Evolutionary conservation across 2,888 invertebrate genomes (phyloP).

Genomic region (Meganola albula): DNA sequence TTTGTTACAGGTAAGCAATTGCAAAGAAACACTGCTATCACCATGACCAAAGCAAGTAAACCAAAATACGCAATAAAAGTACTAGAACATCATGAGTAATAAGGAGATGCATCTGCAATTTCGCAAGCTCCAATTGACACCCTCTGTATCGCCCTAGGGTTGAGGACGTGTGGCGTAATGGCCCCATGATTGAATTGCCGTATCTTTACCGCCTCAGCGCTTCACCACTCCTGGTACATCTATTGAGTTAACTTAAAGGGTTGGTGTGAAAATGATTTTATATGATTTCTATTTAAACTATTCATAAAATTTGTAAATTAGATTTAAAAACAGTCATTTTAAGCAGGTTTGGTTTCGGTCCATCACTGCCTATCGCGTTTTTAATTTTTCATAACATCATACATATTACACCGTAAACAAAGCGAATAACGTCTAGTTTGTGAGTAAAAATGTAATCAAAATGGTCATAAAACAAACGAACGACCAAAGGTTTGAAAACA

Average conservation of each 20-base stretch:
- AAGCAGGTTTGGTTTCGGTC: too few relatives aligned
- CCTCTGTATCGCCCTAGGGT: conserved; percentile 27
- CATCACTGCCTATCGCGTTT: too few relatives aligned
- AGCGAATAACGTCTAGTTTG: too few relatives aligned
- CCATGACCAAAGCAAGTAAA: conserved; percentile 1
- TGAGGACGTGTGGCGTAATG: conserved; percentile 50
- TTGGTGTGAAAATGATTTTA: too few relatives aligned
- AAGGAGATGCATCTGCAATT: conserved; percentile 48
- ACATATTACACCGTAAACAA: too few relatives aligned
- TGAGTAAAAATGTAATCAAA: too few relatives aligned
- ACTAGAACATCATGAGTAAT: conserved; percentile 44
- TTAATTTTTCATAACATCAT: too few relatives aligned
- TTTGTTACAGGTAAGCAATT: conserved; percentile 46
- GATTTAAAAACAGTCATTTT: too few relatives aligned
- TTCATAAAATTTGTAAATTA: too few relatives aligned
- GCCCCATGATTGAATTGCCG: conserved; percentile 62
- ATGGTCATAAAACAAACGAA: too few relatives aligned
- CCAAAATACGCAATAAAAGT: conserved; percentile 52
- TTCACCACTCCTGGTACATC: conserved; percentile 49
- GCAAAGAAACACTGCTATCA: not conserved
- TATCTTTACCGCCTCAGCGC: conserved; percentile 53
- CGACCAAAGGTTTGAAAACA: too few relatives aligned
- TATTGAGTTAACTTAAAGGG: conserved; percentile 53
- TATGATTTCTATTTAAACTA: too few relatives aligned
- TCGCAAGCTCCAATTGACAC: conserved; percentile 35